Evolutionary conservation across 2,888 invertebrate species (phyloP), one percentile per base, ranked within the genome.

Genomic region (Lamproptera curius): DNA sequence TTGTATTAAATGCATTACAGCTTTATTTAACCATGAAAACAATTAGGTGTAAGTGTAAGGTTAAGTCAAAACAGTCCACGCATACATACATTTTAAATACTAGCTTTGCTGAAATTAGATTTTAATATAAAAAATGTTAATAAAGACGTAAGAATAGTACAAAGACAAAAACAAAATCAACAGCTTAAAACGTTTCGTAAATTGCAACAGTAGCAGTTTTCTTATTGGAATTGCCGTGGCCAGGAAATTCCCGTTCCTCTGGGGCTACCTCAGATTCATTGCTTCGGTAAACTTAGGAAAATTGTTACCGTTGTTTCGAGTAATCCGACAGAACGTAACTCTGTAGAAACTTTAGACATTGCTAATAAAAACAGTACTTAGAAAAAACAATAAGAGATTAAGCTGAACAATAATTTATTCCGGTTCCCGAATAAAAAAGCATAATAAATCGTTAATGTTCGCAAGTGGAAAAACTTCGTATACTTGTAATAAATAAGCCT

Each of bases 341-440:
- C 39, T 39, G 39, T 38, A 37, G 37, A 34, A 43, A 48, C 48
- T 48, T 43, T 39, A 35, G 37, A 26, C 48, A 34, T 48, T 43
- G 23, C 42, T 48, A 39, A 42, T 47, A 47, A 43, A 48, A 48
- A 48, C 42, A 23, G 33, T 48, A 17, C 28, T 31, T 14, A 48
- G 39, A 33, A 28, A 26, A 43, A 39, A 48, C 39, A 43, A 44
- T 49, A 43, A 16, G 34, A 40, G 40, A 48, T 34, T 26, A 49
- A 49, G 35, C 43, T 44, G 40, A 13, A 26, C 38, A 16, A 42
- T 43, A 39, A 31, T 26, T 43, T 43, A 43, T 42, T 34, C 39
- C n/a, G 28, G 14, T 47, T 42, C 37, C 37, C 31, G 34, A 36
- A 49, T 35, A 40, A 36, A 17, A 31, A 39, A n/a, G 10, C 28